Evolutionary conservation across 1,140 invertebrate genomes (phyloP).

Genomic region (Cydia pomonella): DNA sequence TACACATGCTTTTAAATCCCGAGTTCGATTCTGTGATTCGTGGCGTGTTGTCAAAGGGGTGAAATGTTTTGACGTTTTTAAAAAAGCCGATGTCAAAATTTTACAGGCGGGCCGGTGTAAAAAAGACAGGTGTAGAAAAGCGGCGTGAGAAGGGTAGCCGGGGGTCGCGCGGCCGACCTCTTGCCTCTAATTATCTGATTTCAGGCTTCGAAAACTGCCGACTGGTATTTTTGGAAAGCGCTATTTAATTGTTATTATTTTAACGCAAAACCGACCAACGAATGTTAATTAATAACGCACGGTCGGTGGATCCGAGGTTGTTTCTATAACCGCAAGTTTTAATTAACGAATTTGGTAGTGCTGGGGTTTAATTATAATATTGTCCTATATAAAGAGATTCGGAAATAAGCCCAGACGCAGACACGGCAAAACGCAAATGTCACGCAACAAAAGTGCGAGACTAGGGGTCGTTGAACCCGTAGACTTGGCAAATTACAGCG

Average conservation of each 20-base stretch:
- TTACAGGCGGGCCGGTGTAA: constrained; percentile 33
- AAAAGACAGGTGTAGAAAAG: constrained; percentile 50
- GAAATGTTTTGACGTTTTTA: constrained; percentile 50
- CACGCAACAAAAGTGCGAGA: constrained; percentile 63
- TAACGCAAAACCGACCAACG: neutral
- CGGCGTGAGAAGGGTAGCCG: constrained; percentile 48
- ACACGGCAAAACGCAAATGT: constrained; percentile 59
- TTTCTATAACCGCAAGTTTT: constrained; percentile 29
- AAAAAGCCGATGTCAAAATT: constrained; percentile 42
- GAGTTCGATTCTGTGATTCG: neutral
- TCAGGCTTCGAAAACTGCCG: constrained; percentile 43
- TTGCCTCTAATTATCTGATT: constrained; percentile 41
- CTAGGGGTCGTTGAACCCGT: constrained; percentile 33
- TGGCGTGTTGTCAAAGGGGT: neutral
- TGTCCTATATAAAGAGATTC: constrained; percentile 17
- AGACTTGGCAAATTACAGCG: constrained; percentile 29
- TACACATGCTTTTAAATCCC: constrained; percentile 13
- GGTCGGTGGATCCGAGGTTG: neutral
- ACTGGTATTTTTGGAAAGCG: constrained; percentile 14
- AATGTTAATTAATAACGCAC: constrained; percentile 13
- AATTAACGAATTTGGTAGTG: neutral
- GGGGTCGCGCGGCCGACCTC: constrained; percentile 27
- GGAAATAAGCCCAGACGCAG: constrained; percentile 62
- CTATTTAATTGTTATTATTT: constrained; percentile 17
- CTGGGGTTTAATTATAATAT: constrained; percentile 27